Base-by-base conservation (phyloP, 2,888 invertebrate genomes). In the Pseudeuparius sepicola region DNA sequence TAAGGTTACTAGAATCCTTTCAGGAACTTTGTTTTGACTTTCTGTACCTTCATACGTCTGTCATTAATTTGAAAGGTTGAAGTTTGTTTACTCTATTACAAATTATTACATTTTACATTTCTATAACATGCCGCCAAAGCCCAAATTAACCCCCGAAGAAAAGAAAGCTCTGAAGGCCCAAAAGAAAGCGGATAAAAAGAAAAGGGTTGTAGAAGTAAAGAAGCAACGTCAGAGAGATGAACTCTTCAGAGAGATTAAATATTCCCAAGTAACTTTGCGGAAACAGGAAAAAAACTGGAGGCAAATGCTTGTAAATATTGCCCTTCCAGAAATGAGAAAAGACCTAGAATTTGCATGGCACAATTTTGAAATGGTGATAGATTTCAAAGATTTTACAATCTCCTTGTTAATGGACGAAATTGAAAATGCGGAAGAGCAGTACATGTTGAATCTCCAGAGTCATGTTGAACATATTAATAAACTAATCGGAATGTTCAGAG, bases 331-430 rank as follows among this genome's bases (percentile, higher is more conserved):
- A 20, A 58, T 66, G 47, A 49, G 48, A 24, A 53, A 57, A 34
- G 62, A 66, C 31, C 34, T 66, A 16, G 55, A 59, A 35, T 58
- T 60, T 27, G 57, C 60, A 2, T 63, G 63, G 62, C 59, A 57
- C 24, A 59, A 57, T 30, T 66, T 67, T 43, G 65, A 68, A 34
- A 56, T 61, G 11, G 51, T 57, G 2, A 45, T 68, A 5, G 68
- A 68, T 44, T 53, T 55, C 16, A 66, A 67, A 44, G 62, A 67
- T 46, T 63, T 65, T 41, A 52, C 53, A 3, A 60, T 61, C 18
- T 58, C 58, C 3, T 39, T 63, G 7, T 48, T 65, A 5, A 45
- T 66, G 53, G 63, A 66, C 14, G 61, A 61, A 35, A 24, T 67
- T 3, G 48, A 50, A 13, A 54, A 57, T 9, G 54, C 63, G 1